Percentiles rank a stretch among this genome's conserved stretches.
Evolutionary conservation across 2,113 vertebrate genomes (phyloP).

Genomic region (Phalacrocorax brasilianus): DNA sequence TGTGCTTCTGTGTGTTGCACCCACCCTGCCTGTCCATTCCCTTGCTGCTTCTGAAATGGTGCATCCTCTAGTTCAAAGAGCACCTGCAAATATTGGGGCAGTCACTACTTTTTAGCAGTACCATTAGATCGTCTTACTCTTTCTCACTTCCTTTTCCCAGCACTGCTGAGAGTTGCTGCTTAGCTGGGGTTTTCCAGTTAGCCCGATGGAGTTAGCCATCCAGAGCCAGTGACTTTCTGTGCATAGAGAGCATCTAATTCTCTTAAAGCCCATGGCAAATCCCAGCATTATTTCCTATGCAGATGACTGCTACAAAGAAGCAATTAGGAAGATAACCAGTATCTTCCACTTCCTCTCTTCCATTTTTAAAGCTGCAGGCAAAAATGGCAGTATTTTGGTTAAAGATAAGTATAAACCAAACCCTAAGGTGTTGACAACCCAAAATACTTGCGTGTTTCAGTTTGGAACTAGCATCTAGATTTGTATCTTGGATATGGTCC

Average conservation of each 20-base stretch:
- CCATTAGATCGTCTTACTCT: background rate
- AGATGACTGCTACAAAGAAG: constrained; percentile 38
- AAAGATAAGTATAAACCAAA: constrained; percentile 44
- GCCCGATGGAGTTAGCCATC: background rate
- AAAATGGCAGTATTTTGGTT: constrained; percentile 27
- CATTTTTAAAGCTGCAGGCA: background rate
- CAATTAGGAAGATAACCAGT: constrained; percentile 36
- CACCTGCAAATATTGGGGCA: background rate
- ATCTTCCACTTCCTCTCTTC: background rate
- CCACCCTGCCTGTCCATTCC: background rate
- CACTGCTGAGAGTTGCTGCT: constrained; percentile 24
- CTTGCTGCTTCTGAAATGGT: background rate
- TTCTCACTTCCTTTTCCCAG: constrained; percentile 40
- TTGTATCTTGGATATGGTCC: constrained; percentile 42
- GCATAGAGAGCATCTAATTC: background rate
- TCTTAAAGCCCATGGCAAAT: constrained; percentile 16
- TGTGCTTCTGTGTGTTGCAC: background rate
- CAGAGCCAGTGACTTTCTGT: background rate
- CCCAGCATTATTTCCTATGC: constrained; percentile 19
- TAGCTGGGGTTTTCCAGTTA: background rate
- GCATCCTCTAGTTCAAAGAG: background rate
- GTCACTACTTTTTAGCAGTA: background rate
- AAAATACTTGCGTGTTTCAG: background rate
- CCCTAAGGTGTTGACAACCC: constrained; percentile 34
- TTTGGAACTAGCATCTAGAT: constrained; percentile 43